phyloP scores from a whole-genome alignment of 2,113 vertebrate species.

The Pitta sordida region DNA sequence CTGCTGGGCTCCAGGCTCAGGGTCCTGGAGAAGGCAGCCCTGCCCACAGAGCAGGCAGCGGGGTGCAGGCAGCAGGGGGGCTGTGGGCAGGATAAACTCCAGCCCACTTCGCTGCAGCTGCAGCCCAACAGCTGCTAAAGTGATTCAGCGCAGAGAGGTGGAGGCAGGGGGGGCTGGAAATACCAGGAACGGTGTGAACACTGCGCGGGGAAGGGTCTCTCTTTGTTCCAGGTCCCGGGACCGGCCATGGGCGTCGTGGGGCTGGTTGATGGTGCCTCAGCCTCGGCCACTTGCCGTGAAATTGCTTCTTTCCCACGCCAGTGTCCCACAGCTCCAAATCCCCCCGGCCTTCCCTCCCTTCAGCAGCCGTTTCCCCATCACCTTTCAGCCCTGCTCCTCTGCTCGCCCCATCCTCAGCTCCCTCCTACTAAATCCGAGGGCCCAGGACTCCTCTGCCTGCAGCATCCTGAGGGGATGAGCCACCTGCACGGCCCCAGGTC shows the following conservation, averaged over 20 bases:
- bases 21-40: rapidly evolving
- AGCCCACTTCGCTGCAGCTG: not conserved
- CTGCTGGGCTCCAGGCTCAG: not conserved
- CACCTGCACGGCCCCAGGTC: rapidly evolving
- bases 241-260: rapidly evolving
- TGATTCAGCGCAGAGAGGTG: not conserved
- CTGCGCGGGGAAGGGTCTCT: not conserved
- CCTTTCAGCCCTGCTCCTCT: not conserved
- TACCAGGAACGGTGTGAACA: rapidly evolving
- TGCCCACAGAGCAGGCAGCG: not conserved
- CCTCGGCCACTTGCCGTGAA: rapidly evolving
- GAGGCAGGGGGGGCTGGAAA: not conserved
- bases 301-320: not conserved
- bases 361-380: rapidly evolving
- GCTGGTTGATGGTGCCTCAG: not conserved
- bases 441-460: not conserved
- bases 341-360: not conserved
- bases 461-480: not conserved
- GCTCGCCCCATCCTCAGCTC: not conserved
- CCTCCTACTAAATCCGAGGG: rapidly evolving
- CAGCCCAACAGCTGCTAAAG: not conserved
- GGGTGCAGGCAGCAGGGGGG: not conserved
- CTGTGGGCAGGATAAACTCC: not conserved
- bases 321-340: rapidly evolving
- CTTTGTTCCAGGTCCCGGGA: not conserved